Evolutionary conservation across 2,888 invertebrate species (phyloP), one percentile per base, ranked within the genome.

Genomic region (Callimorpha dominula): DNA sequence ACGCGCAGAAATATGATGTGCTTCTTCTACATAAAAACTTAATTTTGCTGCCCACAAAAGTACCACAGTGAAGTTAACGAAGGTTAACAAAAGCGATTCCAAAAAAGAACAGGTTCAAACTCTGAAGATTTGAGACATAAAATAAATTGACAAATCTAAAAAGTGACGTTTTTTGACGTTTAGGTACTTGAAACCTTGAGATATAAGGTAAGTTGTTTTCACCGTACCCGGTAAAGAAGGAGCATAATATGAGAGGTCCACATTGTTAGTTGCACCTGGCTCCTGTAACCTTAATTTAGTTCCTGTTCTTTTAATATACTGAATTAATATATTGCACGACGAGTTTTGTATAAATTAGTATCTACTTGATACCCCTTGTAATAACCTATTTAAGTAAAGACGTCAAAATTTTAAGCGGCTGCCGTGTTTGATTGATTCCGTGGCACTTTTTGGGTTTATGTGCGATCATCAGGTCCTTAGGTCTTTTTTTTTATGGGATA

Each of bases 191-290:
- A 31, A 31, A 12, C 5, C 7, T 57, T 12, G 11, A 20, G 4
- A 57, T 57, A 20, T 31, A 42, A 52, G 40, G 5, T 43, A 46
- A 8, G 43, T 54, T 40, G 17, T 15, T 54, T 43, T 7, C 11
- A 42, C n/a, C n/a, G 42, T n/a, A 65, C 2, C 7, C 40, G 0
- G 52, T 54, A 42, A 60, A 11, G 31, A 50, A n/a, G 52, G 42
- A 66, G n/a, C 5, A 52, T 9, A 54, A 54, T 43, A 20, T 42
- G n/a, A 57, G 11, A 17, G 49, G 31, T 40, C 31, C 40, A 15
- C 5, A 31, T 65, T 67, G 62, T 73, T 73, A 66, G 63, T 70
- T 15, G 11, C 73, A 73, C 65, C 60, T 73, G 71, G 65, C 52
- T 72, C 70, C n/a, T 40, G n/a, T 42, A n/a, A 70, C 62, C 63